Percentiles rank a stretch among this genome's conserved stretches.
Conservation (phyloP, 2,888 invertebrate genomes). For the Drosophila paramelanica region DNA sequence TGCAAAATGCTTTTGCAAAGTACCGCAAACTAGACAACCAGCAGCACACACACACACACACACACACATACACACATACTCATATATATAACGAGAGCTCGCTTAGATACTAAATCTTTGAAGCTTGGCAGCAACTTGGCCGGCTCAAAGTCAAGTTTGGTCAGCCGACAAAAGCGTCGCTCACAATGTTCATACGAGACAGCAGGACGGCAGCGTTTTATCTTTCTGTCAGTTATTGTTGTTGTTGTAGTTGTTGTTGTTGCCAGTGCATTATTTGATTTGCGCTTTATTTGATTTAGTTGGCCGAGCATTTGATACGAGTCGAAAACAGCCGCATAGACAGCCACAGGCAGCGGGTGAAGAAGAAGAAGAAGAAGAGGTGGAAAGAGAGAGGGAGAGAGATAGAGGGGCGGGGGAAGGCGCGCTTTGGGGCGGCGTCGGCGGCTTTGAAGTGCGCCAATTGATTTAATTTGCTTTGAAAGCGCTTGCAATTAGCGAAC, state of each 20-base stretch:
- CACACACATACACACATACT: slow-evolving; percentile 1
- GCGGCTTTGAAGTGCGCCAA: slow-evolving; percentile 66
- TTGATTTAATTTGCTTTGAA: slow-evolving; percentile 70
- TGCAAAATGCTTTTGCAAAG: slow-evolving; percentile 53
- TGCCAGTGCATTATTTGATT: slow-evolving; percentile 61
- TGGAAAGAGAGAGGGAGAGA: no score
- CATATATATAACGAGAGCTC: slow-evolving; percentile 7
- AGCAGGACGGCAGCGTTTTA: slow-evolving; percentile 50
- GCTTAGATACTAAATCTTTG: slow-evolving; percentile 46
- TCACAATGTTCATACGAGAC: slow-evolving; percentile 37
- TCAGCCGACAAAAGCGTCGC: slow-evolving; percentile 56
- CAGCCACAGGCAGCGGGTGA: no score
- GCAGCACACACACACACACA: slow-evolving; percentile 24
- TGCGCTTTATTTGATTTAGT: slow-evolving; percentile 67
- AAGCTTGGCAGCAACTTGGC: slow-evolving; percentile 37
- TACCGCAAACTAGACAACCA: slow-evolving; percentile 40
- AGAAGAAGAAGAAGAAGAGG: no score
- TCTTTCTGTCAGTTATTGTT: slow-evolving; percentile 39
- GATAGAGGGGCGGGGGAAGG: not conserved
- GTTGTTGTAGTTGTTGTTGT: slow-evolving; percentile 10
- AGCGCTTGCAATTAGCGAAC: slow-evolving; percentile 67
- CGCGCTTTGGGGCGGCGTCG: slow-evolving; percentile 25
- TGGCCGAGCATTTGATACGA: slow-evolving; percentile 60
- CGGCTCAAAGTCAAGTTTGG: slow-evolving; percentile 64
- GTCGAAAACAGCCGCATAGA: not conserved